Base-by-base conservation (phyloP, 2,888 invertebrate species). In the Parascotia fuliginaria region DNA sequence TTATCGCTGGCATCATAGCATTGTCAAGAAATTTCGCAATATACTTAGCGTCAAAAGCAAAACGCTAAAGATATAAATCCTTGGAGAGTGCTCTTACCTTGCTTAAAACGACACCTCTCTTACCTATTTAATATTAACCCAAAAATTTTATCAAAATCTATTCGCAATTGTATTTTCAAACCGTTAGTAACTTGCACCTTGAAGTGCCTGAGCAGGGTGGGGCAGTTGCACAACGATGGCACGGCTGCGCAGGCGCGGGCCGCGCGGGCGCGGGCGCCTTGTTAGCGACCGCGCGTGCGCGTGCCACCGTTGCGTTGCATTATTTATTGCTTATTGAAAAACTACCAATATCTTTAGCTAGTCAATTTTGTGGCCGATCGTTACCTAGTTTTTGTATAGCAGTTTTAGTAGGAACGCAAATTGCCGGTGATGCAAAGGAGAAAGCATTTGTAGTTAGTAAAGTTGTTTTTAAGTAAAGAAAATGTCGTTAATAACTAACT, bases 271-370 rank as follows among this genome's bases (percentile, higher is more conserved):
- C 79, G 73, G 78, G 76, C 80, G 75, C 70, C 87, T 90, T 85
- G 89, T 89, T 90, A 89, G 83, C 81, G 79, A 85, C 15, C 41
- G 41, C 85, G 88, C 86, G 87, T 83, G 88, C 88, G 83, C 80
- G 63, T 75, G 85, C 88, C 86, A 83, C 89, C 80, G 85, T 86
- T 87, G 85, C 85, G 79, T 84, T 85, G 81, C 85, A 83, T 89
- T 90, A 90, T 92, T 92, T 92, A 92, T 90, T 87, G 88, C 89
- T 87, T 89, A 91, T 91, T 89, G 90, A 90, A 89, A 90, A 89
- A 90, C 88, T 83, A 80, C 81, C 83, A 77, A 81, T 80, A 79
- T 76, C 79, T 80, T 76, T 81, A 76, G 69, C 75, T 81, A 81
- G 79, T 75, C 70, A 80, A 77, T 80, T 77, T 79, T 82, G 85